Percentiles rank a stretch among this genome's conserved stretches.
Evolutionary conservation across 1,140 invertebrate species (phyloP).

Genomic region (Drosophila bipectinata): DNA sequence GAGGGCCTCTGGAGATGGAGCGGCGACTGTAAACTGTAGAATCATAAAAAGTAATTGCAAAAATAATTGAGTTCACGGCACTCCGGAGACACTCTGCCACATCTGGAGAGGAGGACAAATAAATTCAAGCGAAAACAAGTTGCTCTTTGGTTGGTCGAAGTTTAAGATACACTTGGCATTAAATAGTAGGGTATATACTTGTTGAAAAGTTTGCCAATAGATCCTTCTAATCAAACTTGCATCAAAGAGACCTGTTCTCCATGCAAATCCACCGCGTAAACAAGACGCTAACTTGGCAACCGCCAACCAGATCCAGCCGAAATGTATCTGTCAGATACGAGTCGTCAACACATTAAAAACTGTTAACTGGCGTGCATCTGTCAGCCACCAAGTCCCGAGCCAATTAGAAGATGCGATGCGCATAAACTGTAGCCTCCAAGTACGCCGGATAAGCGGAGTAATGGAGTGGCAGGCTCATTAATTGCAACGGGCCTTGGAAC

Average conservation of each 20-base stretch:
- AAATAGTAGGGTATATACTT: background rate
- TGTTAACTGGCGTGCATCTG: constrained; percentile 48
- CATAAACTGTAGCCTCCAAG: constrained; percentile 26
- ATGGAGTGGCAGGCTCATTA: constrained; percentile 57
- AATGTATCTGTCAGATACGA: constrained; percentile 61
- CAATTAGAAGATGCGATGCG: constrained; percentile 42
- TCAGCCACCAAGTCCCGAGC: constrained; percentile 6
- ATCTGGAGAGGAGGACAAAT: constrained; percentile 26
- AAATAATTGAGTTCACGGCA: constrained; percentile 79
- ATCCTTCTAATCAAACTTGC: background rate
- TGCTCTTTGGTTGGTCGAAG: constrained; percentile 14
- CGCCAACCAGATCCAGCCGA: constrained; percentile 11
- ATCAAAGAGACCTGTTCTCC: constrained; percentile 7
- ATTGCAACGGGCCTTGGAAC: constrained; percentile 68
- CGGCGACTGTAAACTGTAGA: constrained; percentile 54
- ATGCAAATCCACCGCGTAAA: constrained; percentile 60
- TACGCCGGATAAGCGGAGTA: background rate
- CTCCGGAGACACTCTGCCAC: constrained; percentile 54
- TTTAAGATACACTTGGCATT: constrained; percentile 3
- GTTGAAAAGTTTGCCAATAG: too few species aligned
- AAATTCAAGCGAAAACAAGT: constrained; percentile 54
- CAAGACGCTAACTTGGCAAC: constrained; percentile 12
- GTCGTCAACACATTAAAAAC: constrained; percentile 54
- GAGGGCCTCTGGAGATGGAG: constrained; percentile 34
- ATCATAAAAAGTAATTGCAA: constrained; percentile 72